Percentiles rank a stretch among this genome's conserved stretches.
These are phyloP conservation scores for Cardinalis cardinalis DNA, from an alignment of 2,113 vertebrate species.

Conservation along the genomic window DNA sequence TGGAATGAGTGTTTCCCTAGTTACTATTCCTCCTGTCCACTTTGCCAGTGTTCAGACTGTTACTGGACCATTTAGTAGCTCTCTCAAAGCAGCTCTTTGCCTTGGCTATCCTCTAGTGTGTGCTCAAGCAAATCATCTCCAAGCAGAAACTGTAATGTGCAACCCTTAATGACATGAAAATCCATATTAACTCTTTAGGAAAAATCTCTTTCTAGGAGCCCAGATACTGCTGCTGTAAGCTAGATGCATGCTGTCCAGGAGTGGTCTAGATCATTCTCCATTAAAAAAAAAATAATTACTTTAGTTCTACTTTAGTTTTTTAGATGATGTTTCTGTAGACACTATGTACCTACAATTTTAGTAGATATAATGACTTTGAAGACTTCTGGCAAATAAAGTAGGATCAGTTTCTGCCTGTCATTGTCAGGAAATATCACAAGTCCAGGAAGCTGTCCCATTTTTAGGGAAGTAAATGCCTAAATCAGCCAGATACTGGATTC, in stretches of 20 bases:
- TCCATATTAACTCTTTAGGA: neutral
- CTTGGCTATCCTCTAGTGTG: neutral
- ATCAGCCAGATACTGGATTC: neutral
- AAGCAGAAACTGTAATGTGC: neutral
- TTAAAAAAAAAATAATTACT: neutral
- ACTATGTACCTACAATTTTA: accelerated
- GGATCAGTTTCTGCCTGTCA: neutral
- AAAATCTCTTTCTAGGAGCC: neutral
- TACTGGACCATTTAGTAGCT: neutral
- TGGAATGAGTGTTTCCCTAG: neutral
- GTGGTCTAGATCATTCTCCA: neutral
- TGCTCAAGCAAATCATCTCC: neutral
- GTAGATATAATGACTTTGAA: neutral
- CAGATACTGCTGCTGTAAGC: neutral
- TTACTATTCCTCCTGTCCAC: neutral
- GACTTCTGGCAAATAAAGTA: neutral
- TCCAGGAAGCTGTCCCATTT: neutral
- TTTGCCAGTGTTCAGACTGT: neutral
- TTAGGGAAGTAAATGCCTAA: neutral
- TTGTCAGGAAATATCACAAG: neutral
- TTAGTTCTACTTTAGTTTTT: neutral
- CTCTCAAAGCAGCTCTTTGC: neutral
- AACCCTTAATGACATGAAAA: neutral
- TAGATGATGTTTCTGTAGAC: neutral
- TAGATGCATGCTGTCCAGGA: neutral